Percentiles rank a stretch among this genome's conserved stretches.
phyloP scores from a whole-genome alignment of 2,797 vertebrate genomes.

The Lycodopsis pacificus region DNA sequence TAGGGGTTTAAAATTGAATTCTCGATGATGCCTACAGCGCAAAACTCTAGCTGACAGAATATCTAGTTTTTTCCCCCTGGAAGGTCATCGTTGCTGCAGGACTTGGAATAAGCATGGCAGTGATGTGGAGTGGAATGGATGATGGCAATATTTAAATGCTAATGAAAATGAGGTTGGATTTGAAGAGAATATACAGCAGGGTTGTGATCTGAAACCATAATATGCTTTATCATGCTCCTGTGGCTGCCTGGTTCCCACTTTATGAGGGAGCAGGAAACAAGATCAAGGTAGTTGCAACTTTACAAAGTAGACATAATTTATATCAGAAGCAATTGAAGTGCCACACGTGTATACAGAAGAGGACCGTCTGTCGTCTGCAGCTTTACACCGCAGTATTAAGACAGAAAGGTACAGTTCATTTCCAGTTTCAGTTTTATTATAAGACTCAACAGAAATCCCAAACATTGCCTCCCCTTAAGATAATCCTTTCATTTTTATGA shows the following conservation, averaged over 20 bases:
- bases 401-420: constrained; percentile 16
- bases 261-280: constrained; percentile 27
- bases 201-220: constrained; percentile 62
- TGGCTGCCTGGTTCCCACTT: constrained; percentile 32
- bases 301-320: constrained; percentile 27
- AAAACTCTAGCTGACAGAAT: constrained; percentile 50
- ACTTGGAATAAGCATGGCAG: constrained; percentile 41
- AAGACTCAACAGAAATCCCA: constrained; percentile 31
- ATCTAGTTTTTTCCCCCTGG: constrained; percentile 24
- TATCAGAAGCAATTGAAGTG: constrained; percentile 24
- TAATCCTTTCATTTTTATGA: constrained; percentile 54
- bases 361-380: background rate
- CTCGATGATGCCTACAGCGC: constrained; percentile 23
- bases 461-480: constrained; percentile 28
- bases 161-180: constrained; percentile 70
- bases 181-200: constrained; percentile 37
- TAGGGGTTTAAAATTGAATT: constrained; percentile 49
- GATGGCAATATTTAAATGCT: constrained; percentile 72
- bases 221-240: constrained; percentile 26
- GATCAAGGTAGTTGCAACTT: constrained; percentile 40
- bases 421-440: constrained; percentile 30
- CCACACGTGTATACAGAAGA: background rate
- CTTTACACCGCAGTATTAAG: background rate
- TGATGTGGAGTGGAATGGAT: constrained; percentile 62
- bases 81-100: constrained; percentile 56